Base-by-base conservation (phyloP, 2,797 vertebrate genomes). In the Nothura maculosa region DNA sequence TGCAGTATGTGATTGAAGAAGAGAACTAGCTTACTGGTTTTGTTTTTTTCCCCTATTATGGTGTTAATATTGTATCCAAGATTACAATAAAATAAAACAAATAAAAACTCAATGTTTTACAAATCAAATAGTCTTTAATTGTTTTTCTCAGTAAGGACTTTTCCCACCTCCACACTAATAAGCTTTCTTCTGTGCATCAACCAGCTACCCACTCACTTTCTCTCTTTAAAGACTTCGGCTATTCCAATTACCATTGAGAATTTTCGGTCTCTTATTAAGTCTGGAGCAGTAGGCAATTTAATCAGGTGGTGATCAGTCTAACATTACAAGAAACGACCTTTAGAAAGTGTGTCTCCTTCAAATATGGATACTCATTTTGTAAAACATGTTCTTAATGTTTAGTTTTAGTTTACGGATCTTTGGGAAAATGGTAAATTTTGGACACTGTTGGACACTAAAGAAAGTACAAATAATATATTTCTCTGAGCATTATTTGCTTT, bases 211-310 rank as follows among this genome's bases (percentile, higher is more conserved):
- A 92, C 95, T 93, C 90, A 76, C 58, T 95, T 85, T 82, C n/a
- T 85, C 63, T 89, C 61, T 94, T 82, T 78, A 85, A 91, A 95
- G 79, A 93, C 43, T 91, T 87, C 1, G 30, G 17, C 91, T 93
- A 32, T 89, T 85, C 90, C 93, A 90, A 81, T 90, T 93, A 90
- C 70, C 92, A 95, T 90, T 93, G 94, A 94, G 87, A 81, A 87
- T 96, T 95, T 94, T 92, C 32, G 63, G 91, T 94, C 40, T 93
- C 55, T 92, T 77, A 89, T 95, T 95, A 96, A 90, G 87, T 95
- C 87, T 21, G 8, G 76, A 93, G 85, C 77, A 89, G 50, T 69
- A 85, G 68, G 63, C 74, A 86, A 82, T 92, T 94, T 89, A 91
- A 93, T 93, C 82, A 93, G 89, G 87, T 76, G 38, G 45, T 75